These are phyloP conservation scores for Saccostrea cuccullata DNA, from an alignment of 1,140 invertebrate species.

Conservation along the genomic window DNA sequence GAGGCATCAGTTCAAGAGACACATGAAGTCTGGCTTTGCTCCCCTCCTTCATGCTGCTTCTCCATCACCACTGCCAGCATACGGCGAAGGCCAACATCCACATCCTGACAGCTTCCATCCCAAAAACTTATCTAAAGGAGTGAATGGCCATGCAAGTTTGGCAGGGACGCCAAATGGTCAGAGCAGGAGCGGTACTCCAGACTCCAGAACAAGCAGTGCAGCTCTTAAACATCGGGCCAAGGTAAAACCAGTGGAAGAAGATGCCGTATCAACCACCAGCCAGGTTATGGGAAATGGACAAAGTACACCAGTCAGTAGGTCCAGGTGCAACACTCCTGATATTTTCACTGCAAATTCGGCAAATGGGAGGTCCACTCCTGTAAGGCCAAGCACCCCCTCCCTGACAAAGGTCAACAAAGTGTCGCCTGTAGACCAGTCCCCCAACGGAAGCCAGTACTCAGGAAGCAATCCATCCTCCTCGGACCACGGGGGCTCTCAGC, in stretches of 20 bases:
- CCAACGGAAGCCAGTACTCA: neutral
- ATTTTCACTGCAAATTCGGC: neutral
- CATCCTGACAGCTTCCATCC: neutral
- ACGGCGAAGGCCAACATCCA: neutral
- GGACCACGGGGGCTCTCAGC: neutral
- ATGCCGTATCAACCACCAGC: neutral
- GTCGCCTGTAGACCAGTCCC: neutral
- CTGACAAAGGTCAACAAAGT: neutral
- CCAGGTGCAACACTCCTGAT: neutral
- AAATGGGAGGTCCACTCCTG: neutral
- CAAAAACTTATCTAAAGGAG: neutral
- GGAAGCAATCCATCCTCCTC: neutral
- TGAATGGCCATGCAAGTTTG: neutral
- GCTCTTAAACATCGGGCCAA: neutral
- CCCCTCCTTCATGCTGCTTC: neutral
- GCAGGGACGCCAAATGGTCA: neutral
- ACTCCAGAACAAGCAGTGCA: neutral
- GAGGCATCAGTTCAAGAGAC: slow-evolving; percentile 8
- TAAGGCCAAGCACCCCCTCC: neutral
- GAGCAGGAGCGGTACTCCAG: neutral
- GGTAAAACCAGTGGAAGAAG: neutral
- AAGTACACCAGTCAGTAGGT: neutral
- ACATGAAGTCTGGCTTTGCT: neutral
- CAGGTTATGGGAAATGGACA: neutral
- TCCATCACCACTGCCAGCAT: neutral